A percentile compares a stretch with the other conserved stretches of the same genome.
Evolutionary conservation across 2,113 vertebrate species (phyloP).

Genomic region (Taxidea taxus): DNA sequence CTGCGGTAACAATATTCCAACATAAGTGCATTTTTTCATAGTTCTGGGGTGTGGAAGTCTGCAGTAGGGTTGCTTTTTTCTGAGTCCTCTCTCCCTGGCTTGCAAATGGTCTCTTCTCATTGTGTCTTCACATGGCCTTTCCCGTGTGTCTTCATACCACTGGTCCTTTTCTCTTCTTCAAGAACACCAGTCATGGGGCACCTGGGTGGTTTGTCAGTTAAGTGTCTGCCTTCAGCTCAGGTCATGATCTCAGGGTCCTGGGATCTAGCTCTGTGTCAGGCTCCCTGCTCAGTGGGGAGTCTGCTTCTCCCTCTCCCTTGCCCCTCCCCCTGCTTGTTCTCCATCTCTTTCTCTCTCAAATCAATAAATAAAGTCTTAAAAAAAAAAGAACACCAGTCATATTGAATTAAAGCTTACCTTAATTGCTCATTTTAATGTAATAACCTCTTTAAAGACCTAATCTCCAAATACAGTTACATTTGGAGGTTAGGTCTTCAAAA

Average conservation of each 20-base stretch:
- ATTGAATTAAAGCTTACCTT: background rate
- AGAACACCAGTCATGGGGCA: background rate
- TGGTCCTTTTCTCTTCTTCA: background rate
- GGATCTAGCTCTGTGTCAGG: background rate
- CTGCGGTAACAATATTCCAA: background rate
- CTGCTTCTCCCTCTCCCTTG: background rate
- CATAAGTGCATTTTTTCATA: background rate
- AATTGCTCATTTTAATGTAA: background rate
- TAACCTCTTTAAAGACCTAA: background rate
- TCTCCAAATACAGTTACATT: background rate
- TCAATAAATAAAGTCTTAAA: background rate
- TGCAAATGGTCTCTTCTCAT: background rate
- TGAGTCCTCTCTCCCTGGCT: background rate
- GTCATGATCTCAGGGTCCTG: too few relatives aligned
- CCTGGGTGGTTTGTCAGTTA: background rate
- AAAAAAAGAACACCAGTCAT: background rate
- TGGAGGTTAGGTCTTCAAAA: background rate
- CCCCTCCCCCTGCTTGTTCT: too few relatives aligned
- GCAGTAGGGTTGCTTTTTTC: background rate
- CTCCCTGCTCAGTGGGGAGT: background rate
- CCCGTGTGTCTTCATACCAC: fast-evolving
- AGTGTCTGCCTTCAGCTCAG: background rate
- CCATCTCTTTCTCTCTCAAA: background rate
- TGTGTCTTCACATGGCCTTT: background rate
- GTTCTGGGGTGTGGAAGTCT: too few relatives aligned